Evolutionary conservation across 2,888 invertebrate species (phyloP), one percentile per base, ranked within the genome.

Genomic region (Phyto melanocephala): DNA sequence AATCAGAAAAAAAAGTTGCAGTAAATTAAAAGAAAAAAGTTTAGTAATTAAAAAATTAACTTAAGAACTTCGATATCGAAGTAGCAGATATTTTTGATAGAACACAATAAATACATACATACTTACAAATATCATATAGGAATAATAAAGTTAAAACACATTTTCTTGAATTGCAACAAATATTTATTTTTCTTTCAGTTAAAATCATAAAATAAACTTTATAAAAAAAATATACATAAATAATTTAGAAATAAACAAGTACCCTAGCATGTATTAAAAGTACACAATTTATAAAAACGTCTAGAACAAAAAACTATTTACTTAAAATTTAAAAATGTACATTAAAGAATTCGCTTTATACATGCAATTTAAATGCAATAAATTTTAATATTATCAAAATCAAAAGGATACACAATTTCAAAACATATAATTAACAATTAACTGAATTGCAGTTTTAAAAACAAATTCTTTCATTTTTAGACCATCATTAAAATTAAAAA

Each of bases 401-500:
- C 13, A 0, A 72, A 72, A 72, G 2, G 24, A 50, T 50, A 50
- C 37, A 37, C 22, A 50, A 15, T 71, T 15, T 15, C 22, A 37
- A 67, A 67, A 22, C 22, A 20, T 40, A 20, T 22, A 58, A 15
- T 58, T 70, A 40, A 20, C 20, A 42, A 20, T 11, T 68, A 33
- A 40, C 42, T 40, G 24, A 62, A 17, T 42, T 42, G 10, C 11
- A 17, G 40, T 62, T 62, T 70, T 50, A 17, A 68, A 37, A 42
- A 40, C 50, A 63, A 24, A 3, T 33, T 28, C 15, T 52, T 62
- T 28, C 35, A 62, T 33, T 63, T 3, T 52, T 40, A 62, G n/a
- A n/a, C n/a, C 10, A 45, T 8, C 33, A 50, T 72, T 62, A 17
- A 10, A 72, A 28, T 88, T 88, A 90, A 84, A 89, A 89, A 78